phyloP scores from a whole-genome alignment of 2,113 vertebrate genomes.

The Sceloporus tristichus region DNA sequence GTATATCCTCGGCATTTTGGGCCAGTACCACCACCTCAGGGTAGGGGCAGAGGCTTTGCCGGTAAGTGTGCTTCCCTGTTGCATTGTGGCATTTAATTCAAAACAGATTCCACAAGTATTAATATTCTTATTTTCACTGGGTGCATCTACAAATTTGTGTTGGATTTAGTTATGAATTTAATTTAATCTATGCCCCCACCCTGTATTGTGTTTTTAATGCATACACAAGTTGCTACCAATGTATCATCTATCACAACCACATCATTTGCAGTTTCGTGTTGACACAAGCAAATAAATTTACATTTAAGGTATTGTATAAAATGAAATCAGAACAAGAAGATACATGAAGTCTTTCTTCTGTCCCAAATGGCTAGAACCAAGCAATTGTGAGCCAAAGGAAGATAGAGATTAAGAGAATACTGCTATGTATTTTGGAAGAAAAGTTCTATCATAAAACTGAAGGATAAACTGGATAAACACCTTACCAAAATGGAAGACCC shows the following conservation, averaged over 20 bases:
- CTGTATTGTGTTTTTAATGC: not conserved
- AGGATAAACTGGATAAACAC: not conserved
- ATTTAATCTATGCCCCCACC: not conserved
- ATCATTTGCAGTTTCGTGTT: not conserved
- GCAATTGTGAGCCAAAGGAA: not conserved
- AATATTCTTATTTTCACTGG: not conserved
- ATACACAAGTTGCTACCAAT: not conserved
- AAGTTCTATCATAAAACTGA: not conserved
- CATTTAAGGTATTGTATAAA: not conserved
- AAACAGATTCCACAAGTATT: not conserved
- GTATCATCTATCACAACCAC: not conserved
- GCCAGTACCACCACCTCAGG: constrained; percentile 87
- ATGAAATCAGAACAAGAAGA: not conserved
- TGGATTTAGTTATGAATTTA: too few species aligned
- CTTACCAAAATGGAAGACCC: not conserved
- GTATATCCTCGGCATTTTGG: constrained; percentile 89
- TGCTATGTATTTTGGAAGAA: not conserved
- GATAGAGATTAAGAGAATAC: not conserved
- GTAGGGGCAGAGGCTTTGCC: constrained; percentile 87
- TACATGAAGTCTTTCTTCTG: not conserved
- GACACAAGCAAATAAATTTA: not conserved
- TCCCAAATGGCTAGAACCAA: not conserved
- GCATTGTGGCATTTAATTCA: not conserved
- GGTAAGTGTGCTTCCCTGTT: constrained; percentile 75
- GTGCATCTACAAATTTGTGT: not conserved